A percentile compares a stretch with the other conserved stretches of the same genome.
phyloP scores from a whole-genome alignment of 1,140 invertebrate species.

The Sminthurides bifidus region DNA sequence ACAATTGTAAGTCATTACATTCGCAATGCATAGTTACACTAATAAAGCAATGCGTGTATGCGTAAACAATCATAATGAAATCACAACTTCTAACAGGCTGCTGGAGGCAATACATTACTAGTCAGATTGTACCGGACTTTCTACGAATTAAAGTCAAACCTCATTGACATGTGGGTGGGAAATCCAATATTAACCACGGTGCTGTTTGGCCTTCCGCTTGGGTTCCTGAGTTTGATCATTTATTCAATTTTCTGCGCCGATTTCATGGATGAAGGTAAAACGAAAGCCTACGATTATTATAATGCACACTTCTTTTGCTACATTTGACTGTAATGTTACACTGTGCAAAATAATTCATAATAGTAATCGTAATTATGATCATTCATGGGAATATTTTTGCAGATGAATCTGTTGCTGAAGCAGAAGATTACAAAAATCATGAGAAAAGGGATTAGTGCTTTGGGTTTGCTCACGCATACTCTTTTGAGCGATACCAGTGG shows the following conservation, averaged over 20 bases:
- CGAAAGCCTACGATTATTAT: not conserved
- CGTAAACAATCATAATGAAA: too few relatives aligned
- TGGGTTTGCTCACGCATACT: too few relatives aligned
- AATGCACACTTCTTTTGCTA: not conserved
- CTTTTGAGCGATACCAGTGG: too few relatives aligned
- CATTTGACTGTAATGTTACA: not conserved
- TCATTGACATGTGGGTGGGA: slow-evolving; percentile 67
- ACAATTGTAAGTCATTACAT: not conserved
- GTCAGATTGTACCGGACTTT: slow-evolving; percentile 59
- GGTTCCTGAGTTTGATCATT: slow-evolving; percentile 82
- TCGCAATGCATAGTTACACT: too few relatives aligned
- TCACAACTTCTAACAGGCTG: slow-evolving; percentile 50
- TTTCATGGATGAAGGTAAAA: slow-evolving; percentile 59
- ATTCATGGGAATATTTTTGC: not conserved
- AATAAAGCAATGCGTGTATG: not conserved
- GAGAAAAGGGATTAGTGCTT: not conserved
- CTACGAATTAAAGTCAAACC: slow-evolving; percentile 59
- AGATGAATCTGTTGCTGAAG: not conserved
- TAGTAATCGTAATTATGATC: not conserved
- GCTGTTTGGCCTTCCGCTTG: slow-evolving; percentile 57
- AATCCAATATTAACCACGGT: slow-evolving; percentile 43
- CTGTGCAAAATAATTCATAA: not conserved
- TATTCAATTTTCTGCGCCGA: slow-evolving; percentile 89
- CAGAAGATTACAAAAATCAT: not conserved
- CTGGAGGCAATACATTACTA: slow-evolving; percentile 64